Percentiles rank a stretch among this genome's conserved stretches.
These are phyloP conservation scores for Melinaea menophilus DNA, from an alignment of 2,888 invertebrate genomes.

Conservation along the genomic window DNA sequence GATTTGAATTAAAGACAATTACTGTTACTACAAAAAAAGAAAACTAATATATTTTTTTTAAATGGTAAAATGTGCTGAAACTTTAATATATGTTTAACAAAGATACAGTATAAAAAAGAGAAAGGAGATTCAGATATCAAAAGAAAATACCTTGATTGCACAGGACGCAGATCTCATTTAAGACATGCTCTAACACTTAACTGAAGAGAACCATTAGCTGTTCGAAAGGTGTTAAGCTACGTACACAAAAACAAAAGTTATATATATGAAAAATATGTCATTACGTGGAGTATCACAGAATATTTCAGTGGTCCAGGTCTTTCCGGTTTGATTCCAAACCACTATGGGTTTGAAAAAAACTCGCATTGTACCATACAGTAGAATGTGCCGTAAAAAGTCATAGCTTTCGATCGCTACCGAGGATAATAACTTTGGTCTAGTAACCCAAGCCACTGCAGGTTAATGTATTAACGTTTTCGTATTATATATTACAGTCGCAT, in stretches of 20 bases:
- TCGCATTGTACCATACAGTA: not conserved
- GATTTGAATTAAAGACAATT: not conserved
- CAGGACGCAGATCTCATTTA: constrained; percentile 96
- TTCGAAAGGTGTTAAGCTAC: not conserved
- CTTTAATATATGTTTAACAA: too few relatives aligned
- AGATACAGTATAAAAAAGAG: too few relatives aligned
- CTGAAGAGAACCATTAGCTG: constrained; percentile 63
- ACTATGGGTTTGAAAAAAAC: constrained; percentile 17
- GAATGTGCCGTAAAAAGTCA: not conserved
- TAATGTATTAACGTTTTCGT: constrained; percentile 27
- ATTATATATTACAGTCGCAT: constrained; percentile 23
- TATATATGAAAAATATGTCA: too few relatives aligned
- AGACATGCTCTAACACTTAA: constrained; percentile 88
- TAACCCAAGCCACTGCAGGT: constrained; percentile 3
- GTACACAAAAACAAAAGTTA: constrained; percentile 5
- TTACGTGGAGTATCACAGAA: constrained; percentile 55
- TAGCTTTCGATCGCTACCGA: not conserved
- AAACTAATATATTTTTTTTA: constrained; percentile 30
- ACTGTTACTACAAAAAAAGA: not conserved
- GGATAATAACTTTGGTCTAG: not conserved
- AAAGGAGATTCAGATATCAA: too few relatives aligned
- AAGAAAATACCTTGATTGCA: constrained; percentile 81
- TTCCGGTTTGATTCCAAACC: constrained; percentile 84
- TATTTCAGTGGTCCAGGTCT: constrained; percentile 65
- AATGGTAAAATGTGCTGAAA: constrained; percentile 25